Evolutionary conservation across 2,113 vertebrate species (phyloP).

Genomic region (Callaeas wilsoni): DNA sequence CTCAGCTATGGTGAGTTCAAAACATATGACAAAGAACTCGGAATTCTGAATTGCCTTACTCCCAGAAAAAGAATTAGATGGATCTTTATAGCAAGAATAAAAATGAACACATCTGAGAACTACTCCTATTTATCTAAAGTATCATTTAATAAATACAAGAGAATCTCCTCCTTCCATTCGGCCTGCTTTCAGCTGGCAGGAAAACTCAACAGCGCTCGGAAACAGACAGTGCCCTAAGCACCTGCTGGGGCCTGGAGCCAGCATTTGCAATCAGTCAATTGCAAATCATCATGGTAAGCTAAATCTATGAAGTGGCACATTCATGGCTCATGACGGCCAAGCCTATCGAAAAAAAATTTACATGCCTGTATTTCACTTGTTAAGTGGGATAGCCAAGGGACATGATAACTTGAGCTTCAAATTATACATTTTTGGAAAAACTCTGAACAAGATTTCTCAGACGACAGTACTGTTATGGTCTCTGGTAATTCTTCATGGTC

Average conservation of each 20-base stretch:
- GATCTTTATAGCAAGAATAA: not conserved
- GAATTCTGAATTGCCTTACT: not conserved
- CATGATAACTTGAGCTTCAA: not conserved
- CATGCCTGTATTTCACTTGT: not conserved
- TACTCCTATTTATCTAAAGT: not conserved
- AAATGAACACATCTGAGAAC: not conserved
- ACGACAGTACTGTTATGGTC: not conserved
- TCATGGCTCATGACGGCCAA: not conserved
- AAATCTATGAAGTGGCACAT: not conserved
- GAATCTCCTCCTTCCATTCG: not conserved
- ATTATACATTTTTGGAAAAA: not conserved
- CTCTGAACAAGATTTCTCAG: not conserved
- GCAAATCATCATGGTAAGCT: not conserved
- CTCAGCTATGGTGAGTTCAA: not conserved
- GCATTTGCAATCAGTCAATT: not conserved
- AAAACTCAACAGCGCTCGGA: fast-evolving
- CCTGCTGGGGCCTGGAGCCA: not conserved
- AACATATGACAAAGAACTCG: not conserved
- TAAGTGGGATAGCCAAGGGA: not conserved
- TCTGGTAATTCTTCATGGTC: not conserved
- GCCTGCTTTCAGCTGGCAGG: not conserved
- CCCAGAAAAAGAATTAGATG: not conserved
- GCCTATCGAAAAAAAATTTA: not conserved
- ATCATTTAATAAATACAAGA: not conserved
- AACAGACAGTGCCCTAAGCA: not conserved